A percentile compares a stretch with the other conserved stretches of the same genome.
Conservation (phyloP, 1,140 invertebrate species). For the Trichogramma pretiosum region DNA sequence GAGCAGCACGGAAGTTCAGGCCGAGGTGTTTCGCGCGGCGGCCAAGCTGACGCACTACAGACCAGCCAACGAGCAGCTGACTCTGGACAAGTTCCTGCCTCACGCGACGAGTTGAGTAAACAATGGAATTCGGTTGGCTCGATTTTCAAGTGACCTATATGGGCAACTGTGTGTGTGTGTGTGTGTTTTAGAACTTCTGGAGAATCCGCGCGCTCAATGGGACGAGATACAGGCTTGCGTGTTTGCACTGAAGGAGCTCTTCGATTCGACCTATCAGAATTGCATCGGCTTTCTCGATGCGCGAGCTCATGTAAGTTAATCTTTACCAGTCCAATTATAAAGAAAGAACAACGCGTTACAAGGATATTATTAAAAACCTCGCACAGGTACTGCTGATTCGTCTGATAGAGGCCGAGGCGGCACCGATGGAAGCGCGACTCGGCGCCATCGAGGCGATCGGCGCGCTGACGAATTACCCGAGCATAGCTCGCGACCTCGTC, state of each 20-base stretch:
- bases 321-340: too few species aligned
- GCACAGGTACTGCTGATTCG: constrained; percentile 20
- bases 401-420: constrained; percentile 20
- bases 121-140: too few species aligned
- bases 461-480: background rate
- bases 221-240: constrained; percentile 22
- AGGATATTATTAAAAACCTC: too few species aligned
- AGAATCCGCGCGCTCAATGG: constrained; percentile 24
- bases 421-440: constrained; percentile 22
- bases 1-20: constrained; percentile 15
- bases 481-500: background rate
- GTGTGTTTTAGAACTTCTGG: constrained; percentile 28
- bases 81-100: too few species aligned
- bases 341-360: too few species aligned
- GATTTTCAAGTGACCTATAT: too few species aligned
- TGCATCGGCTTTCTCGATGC: constrained; percentile 22
- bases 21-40: constrained; percentile 25
- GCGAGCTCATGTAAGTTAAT: constrained; percentile 23
- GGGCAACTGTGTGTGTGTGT: too few species aligned
- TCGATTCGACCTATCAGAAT: constrained; percentile 24
- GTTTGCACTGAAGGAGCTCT: constrained; percentile 28
- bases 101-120: too few species aligned
- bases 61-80: too few species aligned
- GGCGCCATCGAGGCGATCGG: constrained; percentile 15
- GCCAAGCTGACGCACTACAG: constrained; percentile 26